Conservation (phyloP, 2,888 invertebrate species). For the Strigamia maritima region DNA sequence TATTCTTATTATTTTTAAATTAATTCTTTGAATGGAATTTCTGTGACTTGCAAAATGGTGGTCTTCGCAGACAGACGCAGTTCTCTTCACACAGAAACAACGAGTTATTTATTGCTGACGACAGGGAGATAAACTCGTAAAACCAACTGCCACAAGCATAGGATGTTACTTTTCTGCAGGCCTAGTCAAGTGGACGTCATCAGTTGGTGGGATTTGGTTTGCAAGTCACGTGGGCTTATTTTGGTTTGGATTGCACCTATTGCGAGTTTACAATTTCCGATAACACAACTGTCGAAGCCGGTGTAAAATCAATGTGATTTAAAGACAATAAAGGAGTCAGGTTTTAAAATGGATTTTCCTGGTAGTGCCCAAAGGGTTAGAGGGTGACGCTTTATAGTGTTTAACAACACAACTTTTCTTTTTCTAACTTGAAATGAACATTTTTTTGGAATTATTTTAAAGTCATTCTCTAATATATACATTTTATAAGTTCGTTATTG, state of each 20-base stretch:
- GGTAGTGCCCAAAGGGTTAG: not conserved
- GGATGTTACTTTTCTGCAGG: constrained; percentile 4
- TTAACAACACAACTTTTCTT: not conserved
- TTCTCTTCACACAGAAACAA: not conserved
- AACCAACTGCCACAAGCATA: not conserved
- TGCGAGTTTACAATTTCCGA: not conserved
- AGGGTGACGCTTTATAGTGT: not conserved
- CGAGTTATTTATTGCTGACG: not conserved
- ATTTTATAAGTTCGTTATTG: not conserved
- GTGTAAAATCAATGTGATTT: not conserved
- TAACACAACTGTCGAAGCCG: not conserved
- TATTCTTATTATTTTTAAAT: constrained; percentile 6
- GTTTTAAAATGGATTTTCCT: constrained; percentile 1
- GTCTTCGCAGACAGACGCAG: not conserved
- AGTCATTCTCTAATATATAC: not conserved
- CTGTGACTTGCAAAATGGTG: not conserved
- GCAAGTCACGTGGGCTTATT: not conserved
- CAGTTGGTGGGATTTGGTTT: not conserved
- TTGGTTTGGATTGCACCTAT: not conserved
- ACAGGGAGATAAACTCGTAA: constrained; percentile 4
- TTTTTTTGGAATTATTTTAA: not conserved
- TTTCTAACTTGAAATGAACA: too few relatives aligned
- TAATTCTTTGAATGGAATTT: not conserved
- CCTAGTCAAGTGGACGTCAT: not conserved
- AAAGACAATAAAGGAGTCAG: not conserved